These are phyloP conservation scores for Dendrolimus pini DNA, from an alignment of 2,888 invertebrate species.

Conservation along the genomic window DNA sequence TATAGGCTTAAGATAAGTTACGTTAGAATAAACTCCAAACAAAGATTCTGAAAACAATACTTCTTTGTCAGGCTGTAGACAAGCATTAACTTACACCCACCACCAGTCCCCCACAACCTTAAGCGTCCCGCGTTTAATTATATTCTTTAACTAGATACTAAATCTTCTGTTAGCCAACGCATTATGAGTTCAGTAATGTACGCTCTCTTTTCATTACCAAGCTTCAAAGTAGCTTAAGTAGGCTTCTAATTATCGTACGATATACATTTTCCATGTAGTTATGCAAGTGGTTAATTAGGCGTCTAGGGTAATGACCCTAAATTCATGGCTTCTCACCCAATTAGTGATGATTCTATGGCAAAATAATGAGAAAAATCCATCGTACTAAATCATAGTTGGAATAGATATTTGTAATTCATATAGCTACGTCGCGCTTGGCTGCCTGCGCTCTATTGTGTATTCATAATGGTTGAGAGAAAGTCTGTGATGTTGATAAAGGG, in stretches of 20 bases:
- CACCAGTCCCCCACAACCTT: neutral
- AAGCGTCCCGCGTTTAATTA: neutral
- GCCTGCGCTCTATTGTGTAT: conserved; percentile 24
- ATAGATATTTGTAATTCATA: conserved; percentile 43
- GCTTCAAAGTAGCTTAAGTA: conserved; percentile 1
- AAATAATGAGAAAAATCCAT: conserved; percentile 28
- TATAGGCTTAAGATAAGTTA: too few species aligned
- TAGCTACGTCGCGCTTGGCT: conserved; percentile 32
- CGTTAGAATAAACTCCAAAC: too few species aligned
- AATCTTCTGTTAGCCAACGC: neutral
- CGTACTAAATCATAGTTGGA: conserved; percentile 29
- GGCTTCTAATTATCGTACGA: conserved; percentile 6
- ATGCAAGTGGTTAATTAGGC: conserved; percentile 21
- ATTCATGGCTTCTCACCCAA: conserved; percentile 19
- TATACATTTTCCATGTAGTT: conserved; percentile 17
- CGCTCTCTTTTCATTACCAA: neutral
- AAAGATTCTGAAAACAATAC: too few species aligned
- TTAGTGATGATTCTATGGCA: conserved; percentile 33
- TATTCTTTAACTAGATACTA: neutral
- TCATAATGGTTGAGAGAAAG: conserved; percentile 21
- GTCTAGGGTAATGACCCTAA: conserved; percentile 31
- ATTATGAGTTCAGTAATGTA: neutral
- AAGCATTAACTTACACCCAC: neutral
- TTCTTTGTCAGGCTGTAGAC: too few species aligned
- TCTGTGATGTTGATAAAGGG: neutral